phyloP scores from a whole-genome alignment of 2,888 invertebrate genomes.

The Orchesella flavescens region DNA sequence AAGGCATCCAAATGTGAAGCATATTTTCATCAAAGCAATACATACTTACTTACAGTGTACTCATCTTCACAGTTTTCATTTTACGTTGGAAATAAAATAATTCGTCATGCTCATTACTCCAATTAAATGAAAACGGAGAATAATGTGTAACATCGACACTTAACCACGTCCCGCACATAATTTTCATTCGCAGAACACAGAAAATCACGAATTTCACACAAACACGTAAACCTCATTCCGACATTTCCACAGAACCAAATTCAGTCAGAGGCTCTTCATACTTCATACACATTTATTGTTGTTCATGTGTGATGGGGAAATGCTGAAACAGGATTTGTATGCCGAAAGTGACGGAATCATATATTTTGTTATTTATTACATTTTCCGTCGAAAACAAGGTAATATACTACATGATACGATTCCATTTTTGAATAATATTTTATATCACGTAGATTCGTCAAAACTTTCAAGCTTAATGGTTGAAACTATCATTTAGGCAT shows the following conservation, averaged over 20 bases:
- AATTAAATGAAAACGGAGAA: background rate
- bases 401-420: too few relatives aligned
- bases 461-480: background rate
- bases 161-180: conserved; percentile 26
- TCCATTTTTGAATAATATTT: too few relatives aligned
- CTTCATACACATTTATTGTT: conserved; percentile 25
- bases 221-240: background rate
- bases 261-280: too few relatives aligned
- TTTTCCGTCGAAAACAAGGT: too few relatives aligned
- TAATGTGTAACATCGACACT: conserved; percentile 26
- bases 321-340: too few relatives aligned
- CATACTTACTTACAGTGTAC: too few relatives aligned
- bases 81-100: too few relatives aligned
- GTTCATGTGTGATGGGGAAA: background rate
- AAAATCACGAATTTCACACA: background rate
- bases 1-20: too few relatives aligned
- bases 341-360: too few relatives aligned
- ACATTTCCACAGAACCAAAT: background rate
- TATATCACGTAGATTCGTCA: background rate
- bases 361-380: too few relatives aligned
- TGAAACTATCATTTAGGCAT: background rate
- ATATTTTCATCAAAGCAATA: too few relatives aligned
- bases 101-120: conserved; percentile 20
- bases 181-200: conserved; percentile 18
- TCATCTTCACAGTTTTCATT: too few relatives aligned